Conservation (phyloP, 2,888 invertebrate genomes). For the Tenthredo scrophulariae region DNA sequence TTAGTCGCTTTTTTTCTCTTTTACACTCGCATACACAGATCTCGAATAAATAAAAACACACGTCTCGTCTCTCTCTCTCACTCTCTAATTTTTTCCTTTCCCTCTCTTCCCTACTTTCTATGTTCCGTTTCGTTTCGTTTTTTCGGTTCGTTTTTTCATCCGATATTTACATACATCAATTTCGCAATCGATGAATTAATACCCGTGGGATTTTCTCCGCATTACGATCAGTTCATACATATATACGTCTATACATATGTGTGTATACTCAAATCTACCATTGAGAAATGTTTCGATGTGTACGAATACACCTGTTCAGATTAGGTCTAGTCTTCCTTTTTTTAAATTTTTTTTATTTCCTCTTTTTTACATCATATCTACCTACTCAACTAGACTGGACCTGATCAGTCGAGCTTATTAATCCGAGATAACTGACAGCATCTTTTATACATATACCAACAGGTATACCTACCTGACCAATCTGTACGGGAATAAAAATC, state of each 20-base stretch:
- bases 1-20: no score
- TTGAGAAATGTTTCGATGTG: not conserved
- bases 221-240: not conserved
- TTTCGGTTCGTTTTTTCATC: not conserved
- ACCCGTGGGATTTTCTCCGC: slow-evolving; percentile 13
- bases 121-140: not conserved
- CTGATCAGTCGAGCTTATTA: slow-evolving; percentile 4
- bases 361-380: not conserved
- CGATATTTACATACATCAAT: not conserved
- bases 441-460: slow-evolving; percentile 54
- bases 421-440: slow-evolving; percentile 60
- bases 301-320: not conserved
- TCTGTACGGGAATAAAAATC: no score
- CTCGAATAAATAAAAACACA: not conserved
- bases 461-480: no score
- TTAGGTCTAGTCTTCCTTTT: not conserved
- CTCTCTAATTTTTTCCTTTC: not conserved
- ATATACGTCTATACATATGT: not conserved
- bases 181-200: slow-evolving; percentile 16
- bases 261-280: not conserved
- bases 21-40: not conserved
- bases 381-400: not conserved
- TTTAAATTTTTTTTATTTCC: not conserved
- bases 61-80: no score
- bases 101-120: not conserved